Percentiles rank a stretch among this genome's conserved stretches.
phyloP scores from a whole-genome alignment of 1,140 invertebrate genomes.

The Apocrypta bakeri region DNA sequence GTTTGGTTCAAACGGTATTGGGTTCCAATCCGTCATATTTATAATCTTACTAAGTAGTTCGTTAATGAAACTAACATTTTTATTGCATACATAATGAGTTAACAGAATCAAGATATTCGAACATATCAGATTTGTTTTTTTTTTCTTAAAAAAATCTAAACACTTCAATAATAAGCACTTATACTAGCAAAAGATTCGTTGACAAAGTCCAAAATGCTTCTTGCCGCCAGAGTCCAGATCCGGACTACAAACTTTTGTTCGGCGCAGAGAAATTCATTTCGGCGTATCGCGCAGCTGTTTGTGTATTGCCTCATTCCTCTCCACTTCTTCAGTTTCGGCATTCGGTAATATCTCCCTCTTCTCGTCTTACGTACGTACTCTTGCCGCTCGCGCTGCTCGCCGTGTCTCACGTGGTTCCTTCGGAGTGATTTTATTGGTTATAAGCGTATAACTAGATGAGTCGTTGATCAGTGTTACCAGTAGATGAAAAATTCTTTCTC shows the following conservation, averaged over 20 bases:
- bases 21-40: constrained; percentile 38
- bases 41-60: constrained; percentile 16
- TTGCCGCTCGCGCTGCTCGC: no score
- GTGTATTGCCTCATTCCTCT: no score
- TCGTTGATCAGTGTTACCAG: constrained; percentile 29
- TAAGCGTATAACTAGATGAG: not conserved
- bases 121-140: constrained; percentile 6
- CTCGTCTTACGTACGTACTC: no score
- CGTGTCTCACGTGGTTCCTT: not conserved
- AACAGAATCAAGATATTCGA: not conserved
- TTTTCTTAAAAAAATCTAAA: constrained; percentile 13
- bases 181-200: not conserved
- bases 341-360: no score
- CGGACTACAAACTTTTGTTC: no score
- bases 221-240: no score
- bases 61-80: constrained; percentile 48
- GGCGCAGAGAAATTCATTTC: no score
- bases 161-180: not conserved
- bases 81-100: constrained; percentile 51
- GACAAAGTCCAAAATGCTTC: not conserved
- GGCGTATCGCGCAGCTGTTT: no score
- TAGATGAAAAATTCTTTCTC: not conserved
- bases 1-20: constrained; percentile 50
- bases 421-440: constrained; percentile 12
- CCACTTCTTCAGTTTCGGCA: no score